Base-by-base conservation (phyloP, 2,888 invertebrate genomes). In the Conistra vaccinii region DNA sequence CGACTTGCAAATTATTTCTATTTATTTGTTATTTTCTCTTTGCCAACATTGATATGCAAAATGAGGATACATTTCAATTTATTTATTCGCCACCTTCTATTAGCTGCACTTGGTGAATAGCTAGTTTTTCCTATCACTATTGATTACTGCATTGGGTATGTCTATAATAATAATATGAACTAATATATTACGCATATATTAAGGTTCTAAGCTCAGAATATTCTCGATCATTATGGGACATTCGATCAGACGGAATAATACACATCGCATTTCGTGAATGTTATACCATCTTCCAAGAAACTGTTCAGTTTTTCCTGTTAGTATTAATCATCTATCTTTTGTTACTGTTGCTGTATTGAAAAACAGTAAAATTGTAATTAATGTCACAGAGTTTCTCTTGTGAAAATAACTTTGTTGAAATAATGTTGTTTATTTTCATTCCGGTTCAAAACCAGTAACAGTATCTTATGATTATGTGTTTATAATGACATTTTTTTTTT, bases 281-380 rank as follows among this genome's bases (percentile, higher is more conserved):
- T 32, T 53, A 14, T 20, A 57, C 3, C 14, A 29, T 67, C 20
- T 66, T 75, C 63, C 45, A n/a, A 55, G 68, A 65, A 75, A 39
- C 9, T 53, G 10, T 17, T 32, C 12, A 17, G 42, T 39, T 67
- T 71, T 81, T 81, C 62, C 75, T 68, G 76, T 81, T 68, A 57
- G 23, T 39, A 57, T 81, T 45, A 51, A 68, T 62, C 58, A 68
- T 53, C n/a, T 35, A 23, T 20, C 14, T 42, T 58, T 61, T 65
- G 42, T 55, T 51, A 32, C 35, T 42, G n/a, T 61, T 60, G 32
- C 26, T 61, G 42, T 61, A 67, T 35, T 63, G 12, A 63, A 67
- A n/a, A 55, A 55, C 60, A 53, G 17, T 23, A n/a, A 29, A 26
- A 23, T 35, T 65, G 10, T 20, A 42, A 60, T 39, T 20, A 42